phyloP scores from a whole-genome alignment of 2,888 invertebrate species.

The Andrena hattorfiana region DNA sequence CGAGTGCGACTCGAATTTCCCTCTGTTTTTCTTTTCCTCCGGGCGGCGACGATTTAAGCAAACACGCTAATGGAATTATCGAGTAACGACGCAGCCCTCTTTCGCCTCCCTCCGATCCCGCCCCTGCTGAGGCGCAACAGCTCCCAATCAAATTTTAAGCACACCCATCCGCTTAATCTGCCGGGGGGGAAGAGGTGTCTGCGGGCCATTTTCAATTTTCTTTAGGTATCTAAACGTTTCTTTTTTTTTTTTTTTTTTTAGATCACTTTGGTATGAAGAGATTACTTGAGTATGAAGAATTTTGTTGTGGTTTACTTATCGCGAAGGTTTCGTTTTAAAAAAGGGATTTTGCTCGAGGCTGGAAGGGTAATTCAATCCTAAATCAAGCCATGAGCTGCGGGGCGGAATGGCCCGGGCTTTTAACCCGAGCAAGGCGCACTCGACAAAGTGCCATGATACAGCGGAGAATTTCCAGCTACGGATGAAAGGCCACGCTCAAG shows the following conservation, averaged over 20 bases:
- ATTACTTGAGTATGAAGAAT: no score
- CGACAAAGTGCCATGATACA: slow-evolving; percentile 1
- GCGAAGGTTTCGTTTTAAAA: not conserved
- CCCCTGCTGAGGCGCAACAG: not conserved
- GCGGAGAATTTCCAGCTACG: slow-evolving; percentile 14
- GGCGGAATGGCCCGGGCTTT: slow-evolving; percentile 20
- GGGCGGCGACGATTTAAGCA: not conserved
- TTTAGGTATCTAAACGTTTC: no score
- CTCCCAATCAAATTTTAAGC: slow-evolving; percentile 5
- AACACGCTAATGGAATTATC: slow-evolving; percentile 29
- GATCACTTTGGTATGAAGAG: not conserved
- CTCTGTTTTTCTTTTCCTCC: not conserved
- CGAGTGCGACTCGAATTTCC: slow-evolving; percentile 21
- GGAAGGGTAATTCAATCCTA: not conserved
- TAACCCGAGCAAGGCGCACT: slow-evolving; percentile 16
- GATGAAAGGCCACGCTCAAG: slow-evolving; percentile 3
- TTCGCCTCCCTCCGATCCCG: not conserved
- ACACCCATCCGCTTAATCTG: not conserved
- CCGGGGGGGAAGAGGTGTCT: not conserved
- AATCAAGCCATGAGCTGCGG: not conserved
- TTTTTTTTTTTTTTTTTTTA: no score
- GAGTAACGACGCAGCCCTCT: not conserved
- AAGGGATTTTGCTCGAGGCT: not conserved
- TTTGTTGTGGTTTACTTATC: no score
- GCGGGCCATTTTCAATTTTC: not conserved